These are phyloP conservation scores for Pelobates cultripes DNA, from an alignment of 2,797 vertebrate genomes.

Conservation along the genomic window DNA sequence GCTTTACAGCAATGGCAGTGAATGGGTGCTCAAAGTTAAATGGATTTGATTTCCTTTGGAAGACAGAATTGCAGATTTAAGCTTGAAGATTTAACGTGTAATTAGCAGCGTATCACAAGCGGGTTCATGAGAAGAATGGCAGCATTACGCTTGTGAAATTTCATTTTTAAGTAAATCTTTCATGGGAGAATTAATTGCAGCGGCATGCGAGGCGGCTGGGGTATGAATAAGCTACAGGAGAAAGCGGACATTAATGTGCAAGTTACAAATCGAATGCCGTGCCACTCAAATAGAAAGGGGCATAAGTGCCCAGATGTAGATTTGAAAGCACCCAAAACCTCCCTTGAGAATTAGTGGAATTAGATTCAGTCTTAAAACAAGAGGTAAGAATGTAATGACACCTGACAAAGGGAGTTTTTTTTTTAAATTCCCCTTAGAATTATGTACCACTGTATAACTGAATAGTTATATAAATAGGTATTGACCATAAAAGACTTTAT, in stretches of 20 bases:
- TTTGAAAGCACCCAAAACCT: slow-evolving; percentile 4
- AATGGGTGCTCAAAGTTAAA: slow-evolving; percentile 50
- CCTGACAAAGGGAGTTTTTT: neutral
- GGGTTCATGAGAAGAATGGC: slow-evolving; percentile 82
- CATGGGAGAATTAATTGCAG: slow-evolving; percentile 78
- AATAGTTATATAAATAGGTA: neutral
- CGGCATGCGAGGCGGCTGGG: slow-evolving; percentile 74
- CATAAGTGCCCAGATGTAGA: slow-evolving; percentile 17
- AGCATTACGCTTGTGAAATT: slow-evolving; percentile 82
- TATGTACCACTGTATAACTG: neutral
- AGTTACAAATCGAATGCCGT: slow-evolving; percentile 20
- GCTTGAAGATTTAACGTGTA: slow-evolving; percentile 81
- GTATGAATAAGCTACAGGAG: slow-evolving; percentile 67
- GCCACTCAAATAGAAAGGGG: slow-evolving; percentile 16
- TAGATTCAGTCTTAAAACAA: neutral
- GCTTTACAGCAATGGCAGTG: slow-evolving; percentile 16
- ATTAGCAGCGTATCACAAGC: slow-evolving; percentile 83
- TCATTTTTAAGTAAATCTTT: slow-evolving; percentile 83
- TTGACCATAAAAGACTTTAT: neutral
- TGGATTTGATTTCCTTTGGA: slow-evolving; percentile 53
- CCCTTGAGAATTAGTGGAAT: neutral
- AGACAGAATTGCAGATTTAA: slow-evolving; percentile 62
- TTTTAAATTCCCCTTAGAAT: neutral
- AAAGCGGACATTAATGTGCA: slow-evolving; percentile 28
- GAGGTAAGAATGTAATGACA: slow-evolving; percentile 9